Percentiles rank a stretch among this genome's conserved stretches.
These are phyloP conservation scores for Megaceryle maxima DNA, from an alignment of 2,113 vertebrate genomes.

Conservation along the genomic window DNA sequence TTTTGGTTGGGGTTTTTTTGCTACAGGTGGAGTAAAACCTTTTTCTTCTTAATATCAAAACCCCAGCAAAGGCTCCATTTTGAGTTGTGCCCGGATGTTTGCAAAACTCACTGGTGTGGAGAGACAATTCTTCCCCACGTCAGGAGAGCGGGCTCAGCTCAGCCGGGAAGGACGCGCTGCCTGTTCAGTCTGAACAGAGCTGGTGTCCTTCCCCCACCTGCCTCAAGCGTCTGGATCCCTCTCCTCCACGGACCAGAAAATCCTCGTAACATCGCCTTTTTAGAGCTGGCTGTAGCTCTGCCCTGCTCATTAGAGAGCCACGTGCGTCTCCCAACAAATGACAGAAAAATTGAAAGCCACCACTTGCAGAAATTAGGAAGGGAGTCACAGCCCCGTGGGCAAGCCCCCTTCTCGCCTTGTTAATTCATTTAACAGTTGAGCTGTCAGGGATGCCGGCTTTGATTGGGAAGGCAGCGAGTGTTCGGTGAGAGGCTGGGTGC, in stretches of 20 bases:
- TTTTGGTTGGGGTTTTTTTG: background rate
- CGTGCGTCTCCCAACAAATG: slow-evolving; percentile 23
- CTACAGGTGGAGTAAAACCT: background rate
- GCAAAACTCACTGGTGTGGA: background rate
- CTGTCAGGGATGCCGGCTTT: slow-evolving; percentile 27
- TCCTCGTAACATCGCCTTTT: background rate
- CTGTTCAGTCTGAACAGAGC: background rate
- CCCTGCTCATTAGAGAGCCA: slow-evolving; percentile 39
- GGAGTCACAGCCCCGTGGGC: slow-evolving; percentile 3
- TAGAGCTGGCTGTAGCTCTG: slow-evolving; percentile 25
- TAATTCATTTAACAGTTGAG: slow-evolving; percentile 62
- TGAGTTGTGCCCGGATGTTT: background rate
- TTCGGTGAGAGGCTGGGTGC: background rate
- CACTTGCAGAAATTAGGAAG: slow-evolving; percentile 46
- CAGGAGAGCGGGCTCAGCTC: background rate
- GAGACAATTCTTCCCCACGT: background rate
- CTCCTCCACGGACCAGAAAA: background rate
- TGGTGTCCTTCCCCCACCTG: background rate
- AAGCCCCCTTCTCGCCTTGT: slow-evolving; percentile 40
- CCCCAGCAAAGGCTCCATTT: background rate
- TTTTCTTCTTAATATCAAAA: background rate
- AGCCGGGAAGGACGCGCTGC: background rate
- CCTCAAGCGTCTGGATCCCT: background rate
- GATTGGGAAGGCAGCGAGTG: slow-evolving; percentile 45
- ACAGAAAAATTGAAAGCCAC: slow-evolving; percentile 49